Percentiles rank a stretch among this genome's conserved stretches.
Evolutionary conservation across 2,113 vertebrate genomes (phyloP).

Genomic region (Xyliphius kryptos): DNA sequence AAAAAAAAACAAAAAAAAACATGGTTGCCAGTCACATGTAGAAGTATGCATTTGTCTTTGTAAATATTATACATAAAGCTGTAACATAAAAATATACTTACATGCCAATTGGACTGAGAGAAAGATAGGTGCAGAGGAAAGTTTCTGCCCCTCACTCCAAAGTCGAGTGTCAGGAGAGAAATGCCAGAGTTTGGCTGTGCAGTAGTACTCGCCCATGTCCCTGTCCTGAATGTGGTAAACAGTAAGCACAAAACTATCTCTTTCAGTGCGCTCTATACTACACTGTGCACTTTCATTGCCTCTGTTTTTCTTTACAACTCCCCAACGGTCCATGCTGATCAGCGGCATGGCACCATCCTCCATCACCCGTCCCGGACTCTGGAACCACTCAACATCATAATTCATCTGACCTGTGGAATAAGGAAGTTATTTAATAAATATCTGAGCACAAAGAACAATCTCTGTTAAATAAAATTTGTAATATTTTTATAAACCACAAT

Average conservation of each 20-base stretch:
- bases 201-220: slow-evolving; percentile 83
- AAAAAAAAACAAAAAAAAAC: too few relatives aligned
- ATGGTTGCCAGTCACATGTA: too few relatives aligned
- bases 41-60: too few relatives aligned
- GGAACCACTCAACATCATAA: slow-evolving; percentile 87
- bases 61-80: background rate
- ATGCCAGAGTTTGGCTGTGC: slow-evolving; percentile 80
- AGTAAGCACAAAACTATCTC: slow-evolving; percentile 69
- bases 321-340: slow-evolving; percentile 72
- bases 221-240: slow-evolving; percentile 74
- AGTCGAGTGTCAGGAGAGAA: slow-evolving; percentile 64
- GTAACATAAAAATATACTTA: slow-evolving; percentile 52
- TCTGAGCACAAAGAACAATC: too few relatives aligned
- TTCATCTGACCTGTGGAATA: slow-evolving; percentile 70
- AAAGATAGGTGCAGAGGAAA: slow-evolving; percentile 71
- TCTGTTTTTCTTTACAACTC: slow-evolving; percentile 63
- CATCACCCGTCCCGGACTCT: slow-evolving; percentile 56
- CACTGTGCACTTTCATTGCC: slow-evolving; percentile 75
- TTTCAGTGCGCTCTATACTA: slow-evolving; percentile 73
- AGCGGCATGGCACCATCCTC: slow-evolving; percentile 57
- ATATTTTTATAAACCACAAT: too few relatives aligned
- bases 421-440: background rate
- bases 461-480: background rate
- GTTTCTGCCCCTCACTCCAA: slow-evolving; percentile 75
- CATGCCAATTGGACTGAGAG: slow-evolving; percentile 80